phyloP scores from a whole-genome alignment of 2,888 invertebrate genomes.

The Luperina testacea region DNA sequence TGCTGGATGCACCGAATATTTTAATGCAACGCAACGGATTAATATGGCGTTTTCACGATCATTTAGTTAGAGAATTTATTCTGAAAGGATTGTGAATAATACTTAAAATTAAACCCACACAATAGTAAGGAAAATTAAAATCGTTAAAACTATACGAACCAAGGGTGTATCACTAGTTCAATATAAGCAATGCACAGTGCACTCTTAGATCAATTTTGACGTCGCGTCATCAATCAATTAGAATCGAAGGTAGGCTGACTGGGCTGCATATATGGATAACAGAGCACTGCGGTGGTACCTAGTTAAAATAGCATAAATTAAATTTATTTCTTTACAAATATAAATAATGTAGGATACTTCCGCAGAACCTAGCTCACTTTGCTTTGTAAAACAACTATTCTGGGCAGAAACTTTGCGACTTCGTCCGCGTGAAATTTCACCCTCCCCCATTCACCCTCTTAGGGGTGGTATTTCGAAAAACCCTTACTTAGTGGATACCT shows the following conservation, averaged over 20 bases:
- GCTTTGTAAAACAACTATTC: neutral
- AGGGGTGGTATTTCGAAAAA: too few relatives aligned
- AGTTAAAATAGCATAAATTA: neutral
- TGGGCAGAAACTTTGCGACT: too few relatives aligned
- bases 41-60: neutral
- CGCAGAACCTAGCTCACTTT: neutral
- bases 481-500: too few relatives aligned
- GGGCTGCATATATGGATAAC: slow-evolving; percentile 30
- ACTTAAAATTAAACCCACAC: neutral
- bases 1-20: too few relatives aligned
- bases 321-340: neutral
- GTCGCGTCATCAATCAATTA: slow-evolving; percentile 57
- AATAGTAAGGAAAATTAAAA: neutral
- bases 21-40: neutral
- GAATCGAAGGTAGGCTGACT: slow-evolving; percentile 14
- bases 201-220: slow-evolving; percentile 5
- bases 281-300: neutral
- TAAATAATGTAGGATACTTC: too few relatives aligned
- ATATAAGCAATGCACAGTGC: neutral
- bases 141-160: neutral
- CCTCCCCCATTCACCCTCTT: too few relatives aligned
- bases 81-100: neutral
- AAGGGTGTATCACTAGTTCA: neutral
- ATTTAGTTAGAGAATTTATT: neutral
- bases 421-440: too few relatives aligned